Evolutionary conservation across 2,113 vertebrate species (phyloP).

Genomic region (Sphaerodactylus townsendi): DNA sequence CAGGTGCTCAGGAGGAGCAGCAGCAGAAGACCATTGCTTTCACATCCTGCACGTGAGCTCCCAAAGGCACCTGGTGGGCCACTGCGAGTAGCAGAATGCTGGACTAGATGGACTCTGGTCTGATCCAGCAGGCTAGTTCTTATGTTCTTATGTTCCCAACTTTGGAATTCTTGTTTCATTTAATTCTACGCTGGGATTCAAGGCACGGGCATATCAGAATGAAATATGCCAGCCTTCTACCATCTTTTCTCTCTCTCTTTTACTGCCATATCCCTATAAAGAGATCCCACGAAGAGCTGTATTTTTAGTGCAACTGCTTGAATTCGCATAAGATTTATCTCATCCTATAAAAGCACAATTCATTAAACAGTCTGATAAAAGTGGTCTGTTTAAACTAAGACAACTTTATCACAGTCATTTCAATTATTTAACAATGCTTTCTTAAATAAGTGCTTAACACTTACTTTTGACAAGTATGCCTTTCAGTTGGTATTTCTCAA

Average conservation of each 20-base stretch:
- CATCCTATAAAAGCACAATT: constrained; percentile 83
- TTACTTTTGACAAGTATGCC: constrained; percentile 79
- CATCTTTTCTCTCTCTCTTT: constrained; percentile 26
- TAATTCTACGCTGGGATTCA: neutral
- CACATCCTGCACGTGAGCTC: too few relatives aligned
- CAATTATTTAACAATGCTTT: constrained; percentile 84
- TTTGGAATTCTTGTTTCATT: neutral
- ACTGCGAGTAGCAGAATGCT: too few relatives aligned
- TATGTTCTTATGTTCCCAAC: neutral
- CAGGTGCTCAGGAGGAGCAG: too few relatives aligned
- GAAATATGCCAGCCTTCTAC: constrained; percentile 36
- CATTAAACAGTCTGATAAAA: constrained; percentile 84
- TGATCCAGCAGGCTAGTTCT: too few relatives aligned
- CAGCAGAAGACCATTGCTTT: too few relatives aligned
- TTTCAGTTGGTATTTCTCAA: constrained; percentile 81
- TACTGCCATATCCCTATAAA: constrained; percentile 43
- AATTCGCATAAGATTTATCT: constrained; percentile 81
- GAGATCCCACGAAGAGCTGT: constrained; percentile 69
- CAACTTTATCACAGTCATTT: constrained; percentile 84
- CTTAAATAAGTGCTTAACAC: constrained; percentile 80
- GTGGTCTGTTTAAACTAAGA: constrained; percentile 82
- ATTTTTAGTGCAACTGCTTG: constrained; percentile 72
- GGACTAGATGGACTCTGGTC: too few relatives aligned
- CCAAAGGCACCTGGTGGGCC: too few relatives aligned
- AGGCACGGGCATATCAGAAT: constrained; percentile 34